These are phyloP conservation scores for Conus betulinus DNA, from an alignment of 1,140 invertebrate genomes.

Conservation along the genomic window DNA sequence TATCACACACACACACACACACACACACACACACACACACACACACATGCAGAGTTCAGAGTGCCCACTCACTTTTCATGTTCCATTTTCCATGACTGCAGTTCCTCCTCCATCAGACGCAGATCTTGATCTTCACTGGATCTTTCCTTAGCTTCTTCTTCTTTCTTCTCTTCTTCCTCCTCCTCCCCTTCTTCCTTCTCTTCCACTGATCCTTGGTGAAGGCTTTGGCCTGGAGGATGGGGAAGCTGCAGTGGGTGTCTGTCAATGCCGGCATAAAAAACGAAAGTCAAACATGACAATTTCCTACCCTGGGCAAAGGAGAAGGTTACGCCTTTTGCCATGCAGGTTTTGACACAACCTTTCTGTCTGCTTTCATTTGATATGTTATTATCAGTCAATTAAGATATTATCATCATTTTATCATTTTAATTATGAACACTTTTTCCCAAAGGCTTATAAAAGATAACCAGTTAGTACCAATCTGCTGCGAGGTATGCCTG, in stretches of 20 bases:
- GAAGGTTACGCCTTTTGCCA: no score
- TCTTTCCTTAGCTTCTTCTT: slow-evolving; percentile 12
- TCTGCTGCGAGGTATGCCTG: no score
- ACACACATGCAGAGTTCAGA: not conserved
- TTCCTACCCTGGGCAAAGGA: no score
- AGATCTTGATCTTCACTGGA: not conserved
- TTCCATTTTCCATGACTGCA: slow-evolving; percentile 68
- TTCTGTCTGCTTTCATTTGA: no score
- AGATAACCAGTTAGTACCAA: no score
- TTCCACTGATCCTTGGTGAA: not conserved
- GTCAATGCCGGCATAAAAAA: not conserved
- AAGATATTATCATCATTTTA: no score
- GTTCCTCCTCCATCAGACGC: slow-evolving; percentile 53
- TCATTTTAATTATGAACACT: no score
- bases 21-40: not conserved
- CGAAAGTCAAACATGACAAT: no score
- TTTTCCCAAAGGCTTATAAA: no score
- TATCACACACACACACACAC: not conserved
- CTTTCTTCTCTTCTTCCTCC: not conserved
- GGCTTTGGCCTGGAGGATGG: not conserved
- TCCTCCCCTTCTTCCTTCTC: not conserved
- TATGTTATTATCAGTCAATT: no score
- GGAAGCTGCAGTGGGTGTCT: not conserved
- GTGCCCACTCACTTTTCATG: slow-evolving; percentile 67
- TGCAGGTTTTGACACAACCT: no score